These are phyloP conservation scores for Oncorhynchus kisutch DNA, from an alignment of 2,113 vertebrate genomes.

Conservation along the genomic window DNA sequence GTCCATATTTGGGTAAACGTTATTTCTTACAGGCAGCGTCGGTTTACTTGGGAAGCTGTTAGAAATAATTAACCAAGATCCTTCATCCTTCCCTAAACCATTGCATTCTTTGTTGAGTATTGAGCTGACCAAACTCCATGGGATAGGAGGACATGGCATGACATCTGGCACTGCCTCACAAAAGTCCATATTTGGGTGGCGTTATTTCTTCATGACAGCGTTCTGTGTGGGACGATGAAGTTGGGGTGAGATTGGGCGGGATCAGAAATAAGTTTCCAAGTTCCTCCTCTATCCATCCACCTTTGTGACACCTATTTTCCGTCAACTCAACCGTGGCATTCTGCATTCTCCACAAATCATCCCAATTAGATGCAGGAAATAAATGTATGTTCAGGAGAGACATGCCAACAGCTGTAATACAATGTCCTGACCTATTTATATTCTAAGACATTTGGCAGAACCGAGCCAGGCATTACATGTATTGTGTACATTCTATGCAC, in stretches of 20 bases:
- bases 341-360: neutral
- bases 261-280: neutral
- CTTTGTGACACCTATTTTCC: slow-evolving; percentile 1
- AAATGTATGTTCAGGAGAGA: neutral
- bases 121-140: neutral
- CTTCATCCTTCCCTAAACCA: neutral
- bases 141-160: neutral
- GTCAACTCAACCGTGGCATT: slow-evolving; percentile 18
- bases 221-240: neutral
- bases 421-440: neutral
- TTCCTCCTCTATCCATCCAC: neutral
- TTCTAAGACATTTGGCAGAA: slow-evolving; percentile 2
- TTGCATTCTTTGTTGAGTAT: neutral
- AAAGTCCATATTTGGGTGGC: neutral
- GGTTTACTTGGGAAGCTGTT: neutral
- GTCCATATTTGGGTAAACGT: neutral
- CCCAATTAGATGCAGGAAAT: neutral
- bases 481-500: neutral
- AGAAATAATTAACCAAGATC: neutral
- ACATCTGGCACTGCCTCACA: neutral
- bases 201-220: neutral
- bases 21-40: neutral
- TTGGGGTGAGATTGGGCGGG: neutral
- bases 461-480: neutral
- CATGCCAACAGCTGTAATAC: neutral